Evolutionary conservation across 2,797 vertebrate genomes (phyloP).

Genomic region (Peromyscus melanophrys): DNA sequence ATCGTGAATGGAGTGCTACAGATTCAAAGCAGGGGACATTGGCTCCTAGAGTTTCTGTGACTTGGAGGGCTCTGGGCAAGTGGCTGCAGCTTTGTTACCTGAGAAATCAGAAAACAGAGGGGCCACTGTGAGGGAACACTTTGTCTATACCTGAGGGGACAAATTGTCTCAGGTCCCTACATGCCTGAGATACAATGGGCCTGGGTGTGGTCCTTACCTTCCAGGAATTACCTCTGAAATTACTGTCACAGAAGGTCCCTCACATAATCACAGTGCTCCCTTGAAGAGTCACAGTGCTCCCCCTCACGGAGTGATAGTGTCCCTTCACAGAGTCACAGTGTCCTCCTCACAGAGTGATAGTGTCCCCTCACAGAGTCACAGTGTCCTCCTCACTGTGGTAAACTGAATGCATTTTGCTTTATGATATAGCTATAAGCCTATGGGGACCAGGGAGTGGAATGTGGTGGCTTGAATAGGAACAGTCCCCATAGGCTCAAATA

Average conservation of each 20-base stretch:
- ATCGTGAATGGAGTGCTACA: rapidly evolving
- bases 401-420: not conserved
- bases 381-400: not conserved
- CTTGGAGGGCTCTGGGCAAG: not conserved
- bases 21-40: rapidly evolving
- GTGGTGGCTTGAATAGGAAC: not conserved
- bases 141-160: not conserved
- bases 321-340: not conserved
- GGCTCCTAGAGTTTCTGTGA: rapidly evolving
- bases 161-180: not conserved
- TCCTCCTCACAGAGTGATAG: not conserved
- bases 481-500: not conserved
- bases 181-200: too few relatives aligned
- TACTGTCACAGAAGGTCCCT: not conserved
- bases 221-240: not conserved
- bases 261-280: not conserved
- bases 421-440: not conserved
- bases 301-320: not conserved
- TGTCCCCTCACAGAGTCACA: too few relatives aligned
- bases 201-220: rapidly evolving
- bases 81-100: not conserved
- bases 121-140: not conserved
- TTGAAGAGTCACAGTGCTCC: too few relatives aligned
- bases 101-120: not conserved
- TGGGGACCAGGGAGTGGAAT: not conserved